phyloP scores from a whole-genome alignment of 2,113 vertebrate species.

The Fregata magnificens region DNA sequence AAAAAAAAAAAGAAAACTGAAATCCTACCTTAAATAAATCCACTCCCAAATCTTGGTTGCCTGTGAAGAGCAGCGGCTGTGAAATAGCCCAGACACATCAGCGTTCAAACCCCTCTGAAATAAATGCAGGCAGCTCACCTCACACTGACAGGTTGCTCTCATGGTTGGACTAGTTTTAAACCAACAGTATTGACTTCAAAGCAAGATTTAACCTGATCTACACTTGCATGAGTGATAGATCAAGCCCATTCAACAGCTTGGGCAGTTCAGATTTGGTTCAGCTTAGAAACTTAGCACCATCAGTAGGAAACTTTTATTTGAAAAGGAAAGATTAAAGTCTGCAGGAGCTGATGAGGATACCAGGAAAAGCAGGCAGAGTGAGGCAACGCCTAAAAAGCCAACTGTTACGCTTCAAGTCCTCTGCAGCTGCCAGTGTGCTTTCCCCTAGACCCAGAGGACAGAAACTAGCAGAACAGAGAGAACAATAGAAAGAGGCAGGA shows the following conservation, averaged over 20 bases:
- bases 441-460: not conserved
- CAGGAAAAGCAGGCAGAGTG: not conserved
- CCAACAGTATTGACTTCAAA: not conserved
- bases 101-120: not conserved
- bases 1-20: not conserved
- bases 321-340: not conserved
- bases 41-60: not conserved
- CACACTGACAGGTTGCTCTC: not conserved
- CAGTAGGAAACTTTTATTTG: not conserved
- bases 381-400: not conserved
- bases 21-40: slow-evolving; percentile 31
- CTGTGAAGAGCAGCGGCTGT: not conserved
- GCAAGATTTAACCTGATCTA: not conserved
- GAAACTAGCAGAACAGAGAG: not conserved
- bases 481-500: not conserved
- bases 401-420: not conserved
- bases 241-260: not conserved
- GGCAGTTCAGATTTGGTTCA: not conserved
- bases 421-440: not conserved
- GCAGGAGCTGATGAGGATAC: not conserved
- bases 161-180: not conserved
- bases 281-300: not conserved
- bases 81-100: not conserved
- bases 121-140: not conserved
- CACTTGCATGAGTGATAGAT: not conserved